These are phyloP conservation scores for Cebus imitator DNA, from an alignment of 2,113 vertebrate species.

Conservation along the genomic window DNA sequence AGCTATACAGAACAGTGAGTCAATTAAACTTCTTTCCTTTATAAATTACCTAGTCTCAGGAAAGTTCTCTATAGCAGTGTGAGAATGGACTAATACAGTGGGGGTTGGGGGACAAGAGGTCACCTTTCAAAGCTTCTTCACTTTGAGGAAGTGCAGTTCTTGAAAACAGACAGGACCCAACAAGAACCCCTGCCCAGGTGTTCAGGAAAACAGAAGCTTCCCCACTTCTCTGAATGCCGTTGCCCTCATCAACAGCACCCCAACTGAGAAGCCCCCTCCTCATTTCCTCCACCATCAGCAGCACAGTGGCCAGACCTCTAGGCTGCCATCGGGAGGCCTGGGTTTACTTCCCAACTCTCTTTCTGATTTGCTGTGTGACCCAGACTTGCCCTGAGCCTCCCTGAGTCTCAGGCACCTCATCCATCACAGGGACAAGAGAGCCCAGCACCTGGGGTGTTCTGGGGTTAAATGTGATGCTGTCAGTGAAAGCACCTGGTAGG, in stretches of 20 bases:
- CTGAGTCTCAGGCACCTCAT: not conserved
- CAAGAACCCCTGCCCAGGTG: not conserved
- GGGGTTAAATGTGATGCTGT: not conserved
- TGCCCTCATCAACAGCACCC: not conserved
- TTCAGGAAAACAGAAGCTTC: not conserved
- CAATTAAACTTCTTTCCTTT: no score
- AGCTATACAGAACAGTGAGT: no score
- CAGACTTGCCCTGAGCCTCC: not conserved
- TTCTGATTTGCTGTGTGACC: not conserved
- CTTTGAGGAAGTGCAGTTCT: not conserved
- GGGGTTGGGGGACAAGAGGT: not conserved
- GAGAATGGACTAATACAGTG: no score
- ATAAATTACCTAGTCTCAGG: no score
- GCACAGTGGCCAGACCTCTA: not conserved
- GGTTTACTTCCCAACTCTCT: not conserved
- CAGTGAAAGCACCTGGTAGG: not conserved
- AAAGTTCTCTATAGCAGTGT: no score
- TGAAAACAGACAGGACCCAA: not conserved
- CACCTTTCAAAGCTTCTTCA: not conserved
- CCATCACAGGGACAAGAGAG: not conserved
- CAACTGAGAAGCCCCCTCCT: not conserved
- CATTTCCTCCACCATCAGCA: not conserved
- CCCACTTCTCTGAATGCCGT: accelerated
- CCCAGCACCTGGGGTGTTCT: not conserved
- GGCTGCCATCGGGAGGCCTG: not conserved